Evolutionary conservation across 2,888 invertebrate genomes (phyloP).

Genomic region (Papilio protenor): DNA sequence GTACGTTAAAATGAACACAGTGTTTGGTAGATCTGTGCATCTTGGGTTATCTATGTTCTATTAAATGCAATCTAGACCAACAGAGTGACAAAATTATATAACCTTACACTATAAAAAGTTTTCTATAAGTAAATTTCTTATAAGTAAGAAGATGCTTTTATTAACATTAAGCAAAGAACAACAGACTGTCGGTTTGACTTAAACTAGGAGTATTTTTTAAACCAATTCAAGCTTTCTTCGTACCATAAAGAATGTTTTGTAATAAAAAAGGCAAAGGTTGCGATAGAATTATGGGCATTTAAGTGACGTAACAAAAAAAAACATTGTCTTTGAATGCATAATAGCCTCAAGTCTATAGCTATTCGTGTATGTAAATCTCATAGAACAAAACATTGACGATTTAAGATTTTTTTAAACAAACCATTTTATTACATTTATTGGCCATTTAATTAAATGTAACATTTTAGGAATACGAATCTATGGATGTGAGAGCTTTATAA

Average conservation of each 20-base stretch:
- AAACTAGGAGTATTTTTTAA: slow-evolving; percentile 62
- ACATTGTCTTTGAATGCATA: not conserved
- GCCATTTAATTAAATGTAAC: too few species aligned
- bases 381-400: slow-evolving; percentile 8
- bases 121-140: slow-evolving; percentile 36
- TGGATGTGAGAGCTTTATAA: too few species aligned
- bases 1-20: slow-evolving; percentile 69
- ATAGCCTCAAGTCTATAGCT: not conserved
- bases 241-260: slow-evolving; percentile 24
- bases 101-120: slow-evolving; percentile 45
- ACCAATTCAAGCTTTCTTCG: slow-evolving; percentile 40
- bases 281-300: not conserved
- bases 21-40: slow-evolving; percentile 70
- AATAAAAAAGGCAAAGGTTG: not conserved
- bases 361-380: not conserved
- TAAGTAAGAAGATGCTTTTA: slow-evolving; percentile 25
- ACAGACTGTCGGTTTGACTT: slow-evolving; percentile 46
- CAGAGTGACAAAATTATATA: slow-evolving; percentile 48
- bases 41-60: slow-evolving; percentile 55
- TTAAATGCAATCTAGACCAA: slow-evolving; percentile 66
- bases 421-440: not conserved
- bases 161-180: slow-evolving; percentile 15
- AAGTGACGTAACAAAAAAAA: not conserved
- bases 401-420: slow-evolving; percentile 28
- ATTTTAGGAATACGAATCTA: too few species aligned